These are phyloP conservation scores for Deroplatys truncata DNA, from an alignment of 2,888 invertebrate genomes.

Conservation along the genomic window DNA sequence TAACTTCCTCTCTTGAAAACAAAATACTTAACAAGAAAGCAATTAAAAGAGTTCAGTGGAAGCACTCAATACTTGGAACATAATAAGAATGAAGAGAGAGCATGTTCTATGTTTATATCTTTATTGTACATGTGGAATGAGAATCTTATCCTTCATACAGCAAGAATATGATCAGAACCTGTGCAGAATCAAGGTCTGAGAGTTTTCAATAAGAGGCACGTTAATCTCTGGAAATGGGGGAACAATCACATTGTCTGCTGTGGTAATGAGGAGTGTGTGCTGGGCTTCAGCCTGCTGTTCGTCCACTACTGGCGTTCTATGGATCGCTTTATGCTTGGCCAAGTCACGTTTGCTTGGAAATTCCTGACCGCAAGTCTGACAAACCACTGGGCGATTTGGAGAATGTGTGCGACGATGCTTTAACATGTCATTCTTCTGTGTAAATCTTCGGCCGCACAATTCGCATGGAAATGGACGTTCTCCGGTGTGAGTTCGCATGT, in stretches of 20 bases:
- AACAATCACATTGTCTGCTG: slow-evolving; percentile 6
- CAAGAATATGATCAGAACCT: background rate
- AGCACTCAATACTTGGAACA: background rate
- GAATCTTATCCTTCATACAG: background rate
- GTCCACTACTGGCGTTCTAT: background rate
- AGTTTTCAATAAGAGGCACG: slow-evolving; percentile 18
- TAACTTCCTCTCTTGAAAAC: background rate
- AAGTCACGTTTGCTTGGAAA: slow-evolving; percentile 15
- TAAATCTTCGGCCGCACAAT: slow-evolving; percentile 38
- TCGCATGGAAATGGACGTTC: slow-evolving; percentile 39
- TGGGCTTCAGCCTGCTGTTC: background rate
- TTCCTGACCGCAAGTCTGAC: slow-evolving; percentile 15
- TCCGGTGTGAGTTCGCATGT: slow-evolving; percentile 40
- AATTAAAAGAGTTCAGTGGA: background rate
- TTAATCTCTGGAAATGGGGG: slow-evolving; percentile 11
- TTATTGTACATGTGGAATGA: background rate
- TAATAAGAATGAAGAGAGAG: background rate
- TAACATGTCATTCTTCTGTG: slow-evolving; percentile 41
- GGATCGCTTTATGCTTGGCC: slow-evolving; percentile 3
- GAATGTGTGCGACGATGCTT: slow-evolving; percentile 36
- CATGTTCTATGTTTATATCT: background rate
- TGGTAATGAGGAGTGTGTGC: slow-evolving; percentile 17
- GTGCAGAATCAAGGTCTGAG: slow-evolving; percentile 19
- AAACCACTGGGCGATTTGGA: background rate
- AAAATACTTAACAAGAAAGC: background rate